Evolutionary conservation across 2,113 vertebrate species (phyloP), one percentile per base, ranked within the genome.

Genomic region (Spheniscus mendiculus): DNA sequence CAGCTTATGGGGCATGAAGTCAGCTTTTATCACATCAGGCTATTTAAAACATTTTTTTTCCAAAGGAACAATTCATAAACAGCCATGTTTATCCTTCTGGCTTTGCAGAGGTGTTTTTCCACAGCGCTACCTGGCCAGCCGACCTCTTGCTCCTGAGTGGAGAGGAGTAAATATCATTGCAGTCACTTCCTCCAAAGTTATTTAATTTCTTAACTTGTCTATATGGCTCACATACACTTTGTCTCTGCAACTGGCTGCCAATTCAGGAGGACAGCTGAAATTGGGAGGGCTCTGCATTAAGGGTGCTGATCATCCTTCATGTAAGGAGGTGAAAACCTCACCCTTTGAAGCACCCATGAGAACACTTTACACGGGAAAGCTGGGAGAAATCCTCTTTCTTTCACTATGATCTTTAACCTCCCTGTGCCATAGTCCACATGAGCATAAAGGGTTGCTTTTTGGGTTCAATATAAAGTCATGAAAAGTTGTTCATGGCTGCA

Each of bases 341-440:
- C 18, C 17, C 40, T 61, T 1, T 15, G 44, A 72, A 83, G 49
- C 49, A 85, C 27, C 27, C 56, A 23, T 3, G 26, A 42, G 58
- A 80, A 53, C 71, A 36, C 2, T 32, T 73, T 9, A 9, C 12
- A 19, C 0, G 1, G 62, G 27, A 84, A 66, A 45, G 36, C 26
- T 30, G 50, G 19, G 50, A 42, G 71, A 47, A 79, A 72, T 63
- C 18, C 42, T n/a, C 32, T 27, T 69, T 32, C 27, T 30, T 65
- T 63, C 56, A 18, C 22, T n/a, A 11, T 4, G 23, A 18, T 44
- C 40, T 47, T 47, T 42, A 44, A 67, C 11, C 25, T 62, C 27
- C n/a, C 58, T 0, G 2, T 15, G 53, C 69, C 90, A 58, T 0
- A 49, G 50, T 2, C 30, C 65, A 32, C 2, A 5, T 9, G 4